Conservation (phyloP, 1,140 invertebrate species). For the Drosophila arizonae region DNA sequence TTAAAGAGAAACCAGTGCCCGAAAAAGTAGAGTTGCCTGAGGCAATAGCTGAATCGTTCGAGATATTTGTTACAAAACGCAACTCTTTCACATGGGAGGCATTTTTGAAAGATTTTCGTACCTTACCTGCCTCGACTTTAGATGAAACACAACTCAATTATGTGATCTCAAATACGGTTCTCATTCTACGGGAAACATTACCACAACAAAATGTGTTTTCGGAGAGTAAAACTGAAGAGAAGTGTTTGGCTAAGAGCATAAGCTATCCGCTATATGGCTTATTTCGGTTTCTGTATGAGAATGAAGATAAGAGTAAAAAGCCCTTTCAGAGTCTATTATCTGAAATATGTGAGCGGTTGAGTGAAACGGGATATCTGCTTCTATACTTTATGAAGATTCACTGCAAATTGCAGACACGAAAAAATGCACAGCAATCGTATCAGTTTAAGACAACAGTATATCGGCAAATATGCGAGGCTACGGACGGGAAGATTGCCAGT, state of each 20-base stretch:
- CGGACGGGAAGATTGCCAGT: slow-evolving; percentile 87
- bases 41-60: slow-evolving; percentile 77
- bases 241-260: slow-evolving; percentile 87
- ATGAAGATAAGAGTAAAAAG: slow-evolving; percentile 91
- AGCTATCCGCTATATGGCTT: slow-evolving; percentile 91
- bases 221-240: slow-evolving; percentile 85
- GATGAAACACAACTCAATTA: slow-evolving; percentile 79
- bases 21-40: slow-evolving; percentile 76
- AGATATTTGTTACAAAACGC: slow-evolving; percentile 72
- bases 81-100: slow-evolving; percentile 77
- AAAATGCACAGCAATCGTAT: slow-evolving; percentile 84
- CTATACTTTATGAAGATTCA: slow-evolving; percentile 94
- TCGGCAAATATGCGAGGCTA: slow-evolving; percentile 92
- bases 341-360: slow-evolving; percentile 86
- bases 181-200: slow-evolving; percentile 77
- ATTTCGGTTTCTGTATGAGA: slow-evolving; percentile 88
- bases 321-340: slow-evolving; percentile 88
- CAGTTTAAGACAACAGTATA: slow-evolving; percentile 93
- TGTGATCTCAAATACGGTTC: slow-evolving; percentile 76
- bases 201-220: slow-evolving; percentile 75
- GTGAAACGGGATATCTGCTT: slow-evolving; percentile 91
- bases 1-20: slow-evolving; percentile 83
- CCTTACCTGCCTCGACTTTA: slow-evolving; percentile 67
- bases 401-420: slow-evolving; percentile 83
- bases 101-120: slow-evolving; percentile 78